Conservation (phyloP, 2,113 vertebrate species). For the Esox niger region DNA sequence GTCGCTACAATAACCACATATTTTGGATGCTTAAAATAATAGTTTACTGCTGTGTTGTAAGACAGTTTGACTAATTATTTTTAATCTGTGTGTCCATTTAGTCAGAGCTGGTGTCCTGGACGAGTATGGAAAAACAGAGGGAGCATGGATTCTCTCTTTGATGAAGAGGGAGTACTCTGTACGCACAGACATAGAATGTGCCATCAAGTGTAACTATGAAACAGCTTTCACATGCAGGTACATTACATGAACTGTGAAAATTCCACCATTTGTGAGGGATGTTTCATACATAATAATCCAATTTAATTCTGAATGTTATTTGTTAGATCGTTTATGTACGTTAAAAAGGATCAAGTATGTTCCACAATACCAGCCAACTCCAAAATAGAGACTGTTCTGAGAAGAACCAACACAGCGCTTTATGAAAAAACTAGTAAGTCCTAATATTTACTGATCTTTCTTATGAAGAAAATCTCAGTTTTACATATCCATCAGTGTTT, state of each 20-base stretch:
- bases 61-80: background rate
- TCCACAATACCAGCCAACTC: constrained; percentile 63
- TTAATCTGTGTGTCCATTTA: background rate
- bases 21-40: too few species aligned
- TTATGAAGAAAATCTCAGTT: too few species aligned
- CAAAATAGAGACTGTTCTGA: constrained; percentile 58
- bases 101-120: constrained; percentile 32
- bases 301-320: constrained; percentile 9
- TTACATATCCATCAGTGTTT: too few species aligned
- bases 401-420: constrained; percentile 53
- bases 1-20: too few species aligned
- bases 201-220: constrained; percentile 64
- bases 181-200: constrained; percentile 52
- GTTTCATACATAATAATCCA: too few species aligned
- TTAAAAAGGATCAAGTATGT: constrained; percentile 73
- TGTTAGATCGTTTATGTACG: constrained; percentile 67
- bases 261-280: too few species aligned
- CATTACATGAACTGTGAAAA: too few species aligned
- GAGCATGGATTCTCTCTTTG: constrained; percentile 65
- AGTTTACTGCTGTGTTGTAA: too few species aligned
- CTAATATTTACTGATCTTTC: background rate
- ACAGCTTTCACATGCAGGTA: constrained; percentile 68
- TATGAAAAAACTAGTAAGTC: constrained; percentile 68
- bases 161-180: constrained; percentile 39
- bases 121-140: constrained; percentile 66